Evolutionary conservation across 2,797 vertebrate genomes (phyloP), one percentile per base, ranked within the genome.

Genomic region (Zalophus californianus): DNA sequence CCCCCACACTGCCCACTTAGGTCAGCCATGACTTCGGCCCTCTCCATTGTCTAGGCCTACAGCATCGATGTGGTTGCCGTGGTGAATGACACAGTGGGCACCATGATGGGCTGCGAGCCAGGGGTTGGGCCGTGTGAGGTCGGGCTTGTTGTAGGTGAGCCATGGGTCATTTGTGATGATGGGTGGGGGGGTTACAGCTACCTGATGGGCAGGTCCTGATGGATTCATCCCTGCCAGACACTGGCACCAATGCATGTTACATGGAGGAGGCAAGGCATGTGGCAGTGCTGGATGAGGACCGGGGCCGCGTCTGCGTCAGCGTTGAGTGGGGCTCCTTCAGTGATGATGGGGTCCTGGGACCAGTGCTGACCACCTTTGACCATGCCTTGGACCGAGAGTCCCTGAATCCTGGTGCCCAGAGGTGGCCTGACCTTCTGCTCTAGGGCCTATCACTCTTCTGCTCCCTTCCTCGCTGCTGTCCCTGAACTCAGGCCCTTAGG

Each of bases 201-300:
- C 62, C 48, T 18, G 11, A n/a, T 1, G 1, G 58, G 23, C 70
- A 68, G 64, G 38, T 9, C 83, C 86, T 97, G 54, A 97, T 5
- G 7, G 91, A 9, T 11, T 86, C 10, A 0, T 82, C 68, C 60
- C 75, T 73, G 58, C 84, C 72, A 99, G 99, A 98, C 23, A 98
- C 98, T 0, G 99, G 99, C 77, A 99, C 99, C 95, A 99, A 99
- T 25, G 99, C 99, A 0, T 99, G 99, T 97, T 99, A 99, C 98
- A 99, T 99, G 99, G 99, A 99, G 5, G 99, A 99, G 96, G 99
- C 99, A 0, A 92, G 32, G 79, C 98, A 99, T 1, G 98, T 99
- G 95, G 98, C 98, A n/a, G 95, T 85, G 0, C 88, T 98, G 68
- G 98, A 99, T 0, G 98, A 99, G 50, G 98, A 98, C 90, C 98